These are phyloP conservation scores for Lithobius niger DNA, from an alignment of 1,140 invertebrate genomes.

Conservation along the genomic window DNA sequence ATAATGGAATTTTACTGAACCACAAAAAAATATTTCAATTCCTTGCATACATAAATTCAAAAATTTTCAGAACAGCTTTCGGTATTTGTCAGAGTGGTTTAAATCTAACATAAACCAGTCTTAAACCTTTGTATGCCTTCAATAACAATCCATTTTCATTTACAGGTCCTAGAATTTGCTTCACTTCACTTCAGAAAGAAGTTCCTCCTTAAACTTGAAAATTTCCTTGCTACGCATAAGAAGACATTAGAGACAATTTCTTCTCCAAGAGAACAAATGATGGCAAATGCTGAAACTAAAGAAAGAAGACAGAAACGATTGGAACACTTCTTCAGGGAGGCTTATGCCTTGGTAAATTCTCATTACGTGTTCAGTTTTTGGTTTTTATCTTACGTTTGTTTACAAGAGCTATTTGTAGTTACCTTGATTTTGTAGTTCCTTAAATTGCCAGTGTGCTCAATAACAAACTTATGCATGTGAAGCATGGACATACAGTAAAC, in stretches of 20 bases:
- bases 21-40: no score
- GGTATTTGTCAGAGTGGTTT: no score
- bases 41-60: no score
- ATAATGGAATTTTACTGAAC: no score
- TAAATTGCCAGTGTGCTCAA: neutral
- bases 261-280: slow-evolving; percentile 64
- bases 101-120: no score
- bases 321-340: slow-evolving; percentile 97
- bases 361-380: neutral
- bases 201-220: slow-evolving; percentile 79
- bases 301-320: slow-evolving; percentile 83
- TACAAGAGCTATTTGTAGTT: neutral
- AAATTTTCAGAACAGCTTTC: no score
- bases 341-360: slow-evolving; percentile 63
- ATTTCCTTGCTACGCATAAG: slow-evolving; percentile 65
- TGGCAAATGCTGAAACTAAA: slow-evolving; percentile 88
- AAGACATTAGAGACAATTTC: slow-evolving; percentile 55
- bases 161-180: slow-evolving; percentile 71
- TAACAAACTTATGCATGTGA: no score
- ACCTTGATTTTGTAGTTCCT: neutral
- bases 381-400: neutral
- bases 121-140: no score
- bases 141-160: slow-evolving; percentile 13
- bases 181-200: slow-evolving; percentile 62
- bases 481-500: no score